Conservation (phyloP, 2,113 vertebrate genomes). For the Gadus macrocephalus region DNA sequence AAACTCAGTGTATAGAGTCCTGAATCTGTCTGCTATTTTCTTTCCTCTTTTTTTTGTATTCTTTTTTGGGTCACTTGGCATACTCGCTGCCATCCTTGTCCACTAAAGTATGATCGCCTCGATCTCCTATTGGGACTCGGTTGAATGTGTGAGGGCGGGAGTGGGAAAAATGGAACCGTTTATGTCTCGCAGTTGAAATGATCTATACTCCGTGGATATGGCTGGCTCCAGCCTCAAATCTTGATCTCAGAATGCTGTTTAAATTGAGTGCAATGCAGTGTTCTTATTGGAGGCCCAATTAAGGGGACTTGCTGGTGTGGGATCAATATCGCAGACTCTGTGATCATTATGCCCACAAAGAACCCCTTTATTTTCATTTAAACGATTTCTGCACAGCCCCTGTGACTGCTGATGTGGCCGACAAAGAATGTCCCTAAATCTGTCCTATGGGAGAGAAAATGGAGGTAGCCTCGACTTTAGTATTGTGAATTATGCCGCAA, state of each 20-base stretch:
- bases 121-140: slow-evolving; percentile 22
- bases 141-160: slow-evolving; percentile 19
- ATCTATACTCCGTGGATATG: slow-evolving; percentile 17
- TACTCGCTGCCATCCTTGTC: slow-evolving; percentile 25
- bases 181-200: slow-evolving; percentile 10
- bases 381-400: slow-evolving; percentile 24
- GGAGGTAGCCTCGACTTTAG: slow-evolving; percentile 39
- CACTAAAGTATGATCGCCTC: slow-evolving; percentile 27
- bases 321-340: slow-evolving; percentile 16
- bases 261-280: slow-evolving; percentile 23
- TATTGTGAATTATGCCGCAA: slow-evolving; percentile 53
- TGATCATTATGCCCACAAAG: slow-evolving; percentile 28
- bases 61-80: slow-evolving; percentile 42
- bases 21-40: slow-evolving; percentile 12
- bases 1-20: too few relatives aligned
- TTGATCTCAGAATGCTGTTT: slow-evolving; percentile 24
- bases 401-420: slow-evolving; percentile 29
- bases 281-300: slow-evolving; percentile 23
- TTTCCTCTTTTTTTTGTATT: background rate
- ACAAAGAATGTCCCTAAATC: slow-evolving; percentile 50
- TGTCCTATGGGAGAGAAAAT: slow-evolving; percentile 49
- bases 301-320: slow-evolving; percentile 18
- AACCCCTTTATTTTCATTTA: slow-evolving; percentile 17
- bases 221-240: slow-evolving; percentile 5
- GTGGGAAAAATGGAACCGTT: background rate